These are phyloP conservation scores for Lagodon rhomboides DNA, from an alignment of 2,797 vertebrate genomes.

Conservation along the genomic window DNA sequence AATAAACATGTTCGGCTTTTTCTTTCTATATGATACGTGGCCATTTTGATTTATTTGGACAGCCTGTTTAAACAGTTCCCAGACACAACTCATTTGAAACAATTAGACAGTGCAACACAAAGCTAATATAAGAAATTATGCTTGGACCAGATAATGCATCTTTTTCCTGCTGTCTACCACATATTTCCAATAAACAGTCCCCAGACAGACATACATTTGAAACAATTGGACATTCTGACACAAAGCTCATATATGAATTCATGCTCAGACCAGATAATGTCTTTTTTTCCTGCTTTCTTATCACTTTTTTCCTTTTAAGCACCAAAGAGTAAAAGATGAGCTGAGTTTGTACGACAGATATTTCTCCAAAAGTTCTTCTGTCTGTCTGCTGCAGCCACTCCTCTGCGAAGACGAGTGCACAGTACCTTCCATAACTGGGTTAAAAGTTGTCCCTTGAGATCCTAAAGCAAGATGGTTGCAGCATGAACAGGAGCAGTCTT, in stretches of 20 bases:
- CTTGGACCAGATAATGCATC: not conserved
- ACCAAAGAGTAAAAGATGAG: constrained; percentile 2
- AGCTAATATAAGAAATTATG: not conserved
- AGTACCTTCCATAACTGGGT: constrained; percentile 66
- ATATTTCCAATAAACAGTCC: not conserved
- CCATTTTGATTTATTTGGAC: not conserved
- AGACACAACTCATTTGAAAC: not conserved
- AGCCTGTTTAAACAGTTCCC: not conserved
- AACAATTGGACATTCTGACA: too few relatives aligned
- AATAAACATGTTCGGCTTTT: constrained; percentile 8
- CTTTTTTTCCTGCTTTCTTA: too few relatives aligned
- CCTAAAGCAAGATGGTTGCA: constrained; percentile 51
- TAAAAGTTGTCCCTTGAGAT: constrained; percentile 68
- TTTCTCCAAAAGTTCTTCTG: constrained; percentile 21
- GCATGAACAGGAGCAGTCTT: constrained; percentile 58
- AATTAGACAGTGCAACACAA: not conserved
- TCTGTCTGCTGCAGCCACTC: constrained; percentile 25
- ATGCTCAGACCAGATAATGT: too few relatives aligned
- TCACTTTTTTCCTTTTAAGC: not conserved
- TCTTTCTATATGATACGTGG: not conserved
- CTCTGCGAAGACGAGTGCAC: constrained; percentile 24
- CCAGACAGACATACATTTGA: too few relatives aligned
- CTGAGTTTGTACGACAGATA: constrained; percentile 4
- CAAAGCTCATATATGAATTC: too few relatives aligned
- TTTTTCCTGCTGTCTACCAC: not conserved